Base-by-base conservation (phyloP, 2,888 invertebrate genomes). In the Drosophila longiperda region DNA sequence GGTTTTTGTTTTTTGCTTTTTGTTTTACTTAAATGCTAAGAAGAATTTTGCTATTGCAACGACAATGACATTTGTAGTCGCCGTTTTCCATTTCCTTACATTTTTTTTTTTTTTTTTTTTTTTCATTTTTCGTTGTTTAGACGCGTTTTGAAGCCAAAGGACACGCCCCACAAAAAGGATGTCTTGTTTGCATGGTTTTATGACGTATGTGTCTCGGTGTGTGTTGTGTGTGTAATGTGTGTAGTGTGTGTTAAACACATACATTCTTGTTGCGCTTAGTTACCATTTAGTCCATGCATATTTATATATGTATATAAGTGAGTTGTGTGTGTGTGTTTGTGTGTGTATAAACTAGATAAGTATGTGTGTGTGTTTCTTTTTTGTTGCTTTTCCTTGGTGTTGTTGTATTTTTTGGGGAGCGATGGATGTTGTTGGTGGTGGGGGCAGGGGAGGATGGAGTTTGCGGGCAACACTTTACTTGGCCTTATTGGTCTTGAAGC, bases 401-500 rank as follows among this genome's bases (percentile, higher is more conserved):
- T 29, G 11, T 50, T 29, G 26, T 29, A 11, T n/a, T 42, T 49
- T 29, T 17, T 6, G 9, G 23, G 49, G 26, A 26, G 26, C 49
- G 36, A 50, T 68, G 42, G 59, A 55, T 33, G 20, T 33, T 33
- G 38, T 33, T 23, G n/a, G 15, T 29, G 34, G 58, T 9, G 15
- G 20, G 26, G 4, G 23, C 58, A 58, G 36, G 34, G 52, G 54
- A 11, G 5, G 26, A 8, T 29, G 49, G 9, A 26, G n/a, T 29
- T 26, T 15, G 45, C 8, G 45, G 34, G 32, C 58, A 34, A 29
- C 45, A 15, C 32, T 79, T 92, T 93, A 93, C 92, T 93, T 93
- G 94, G 96, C 96, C 94, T 97, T 97, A 94, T 97, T 97, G 92
- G 97, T 98, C 95, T 98, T 98, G 95, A 98, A 98, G 94, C 98